These are phyloP conservation scores for Saccopteryx leptura DNA, from an alignment of 2,113 vertebrate genomes.

Conservation along the genomic window DNA sequence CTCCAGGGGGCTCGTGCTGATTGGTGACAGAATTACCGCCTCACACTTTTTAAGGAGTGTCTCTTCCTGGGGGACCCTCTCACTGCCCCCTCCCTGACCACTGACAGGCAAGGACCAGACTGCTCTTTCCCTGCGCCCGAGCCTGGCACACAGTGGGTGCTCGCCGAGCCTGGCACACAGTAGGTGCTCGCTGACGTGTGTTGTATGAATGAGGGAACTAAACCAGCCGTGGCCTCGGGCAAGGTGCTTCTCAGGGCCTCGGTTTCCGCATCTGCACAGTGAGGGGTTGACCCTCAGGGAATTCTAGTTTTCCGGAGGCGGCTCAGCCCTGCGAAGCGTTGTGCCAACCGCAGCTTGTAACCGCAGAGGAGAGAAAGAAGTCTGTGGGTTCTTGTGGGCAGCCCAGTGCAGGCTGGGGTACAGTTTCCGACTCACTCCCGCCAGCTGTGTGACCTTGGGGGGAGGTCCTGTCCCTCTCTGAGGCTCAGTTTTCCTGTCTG, in stretches of 20 bases:
- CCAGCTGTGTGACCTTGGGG: too few species aligned
- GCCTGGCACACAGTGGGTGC: too few species aligned
- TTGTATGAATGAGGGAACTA: neutral
- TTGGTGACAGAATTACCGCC: neutral
- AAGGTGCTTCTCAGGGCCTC: neutral
- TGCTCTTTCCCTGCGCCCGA: neutral
- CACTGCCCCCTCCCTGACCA: rapidly evolving
- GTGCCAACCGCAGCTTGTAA: rapidly evolving
- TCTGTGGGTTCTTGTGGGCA: neutral
- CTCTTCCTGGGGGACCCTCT: rapidly evolving
- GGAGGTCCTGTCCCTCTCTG: neutral
- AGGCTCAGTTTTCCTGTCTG: neutral
- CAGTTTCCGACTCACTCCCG: neutral
- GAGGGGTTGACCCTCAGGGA: neutral
- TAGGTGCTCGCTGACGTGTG: rapidly evolving
- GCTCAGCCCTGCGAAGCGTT: neutral
- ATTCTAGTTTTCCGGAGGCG: neutral
- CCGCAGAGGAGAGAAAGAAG: neutral
- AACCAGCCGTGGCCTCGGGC: neutral
- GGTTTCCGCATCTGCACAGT: neutral
- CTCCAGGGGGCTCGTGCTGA: too few species aligned
- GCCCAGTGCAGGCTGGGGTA: neutral
- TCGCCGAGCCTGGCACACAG: neutral
- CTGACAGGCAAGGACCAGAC: neutral
- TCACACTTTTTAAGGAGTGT: rapidly evolving